Evolutionary conservation across 2,113 vertebrate species (phyloP), one percentile per base, ranked within the genome.

Genomic region (Seriola aureovittata): DNA sequence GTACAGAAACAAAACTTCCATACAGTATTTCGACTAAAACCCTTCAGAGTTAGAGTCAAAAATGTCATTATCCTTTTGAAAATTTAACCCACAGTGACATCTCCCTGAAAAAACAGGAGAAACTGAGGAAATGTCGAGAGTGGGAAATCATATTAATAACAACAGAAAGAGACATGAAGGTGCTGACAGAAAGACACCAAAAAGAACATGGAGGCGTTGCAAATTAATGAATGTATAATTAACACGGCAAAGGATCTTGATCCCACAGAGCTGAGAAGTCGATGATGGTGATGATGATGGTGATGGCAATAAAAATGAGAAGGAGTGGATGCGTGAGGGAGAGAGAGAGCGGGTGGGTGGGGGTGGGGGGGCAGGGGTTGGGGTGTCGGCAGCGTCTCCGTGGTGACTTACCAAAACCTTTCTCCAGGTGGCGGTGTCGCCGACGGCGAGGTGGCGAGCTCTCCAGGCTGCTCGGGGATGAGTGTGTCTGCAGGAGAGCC

Each of bases 401-500:
- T 3, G 52, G 36, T 7, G 67, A 96, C 97, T 97, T 96, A 99
- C 98, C 97, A 97, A 89, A 94, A 89, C 84, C 96, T 94, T 85
- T 99, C 98, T 2, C 90, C 94, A 7, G 93, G 92, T 21, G 97
- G 96, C 29, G 96, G 94, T 11, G 97, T 96, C 0, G 95, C 96
- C 13, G 94, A 96, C 14, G 97, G 96, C 46, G 91, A 87, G 0
- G 82, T 92, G 57, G 92, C 92, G 16, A 95, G 93, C 14, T 98
- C 97, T 3, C 92, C 94, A 0, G 94, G 82, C 80, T 97, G 97
- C 94, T 99, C 97, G 0, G 93, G 95, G 72, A 97, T 95, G 71
- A 97, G 96, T 0, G 96, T 95, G 78, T 98, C 97, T 0, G 95
- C 81, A 0, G 98, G 96, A 0, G 96, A 97, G 10, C 96, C 93